Evolutionary conservation across 2,888 invertebrate genomes (phyloP).

Genomic region (Unio pictorum): DNA sequence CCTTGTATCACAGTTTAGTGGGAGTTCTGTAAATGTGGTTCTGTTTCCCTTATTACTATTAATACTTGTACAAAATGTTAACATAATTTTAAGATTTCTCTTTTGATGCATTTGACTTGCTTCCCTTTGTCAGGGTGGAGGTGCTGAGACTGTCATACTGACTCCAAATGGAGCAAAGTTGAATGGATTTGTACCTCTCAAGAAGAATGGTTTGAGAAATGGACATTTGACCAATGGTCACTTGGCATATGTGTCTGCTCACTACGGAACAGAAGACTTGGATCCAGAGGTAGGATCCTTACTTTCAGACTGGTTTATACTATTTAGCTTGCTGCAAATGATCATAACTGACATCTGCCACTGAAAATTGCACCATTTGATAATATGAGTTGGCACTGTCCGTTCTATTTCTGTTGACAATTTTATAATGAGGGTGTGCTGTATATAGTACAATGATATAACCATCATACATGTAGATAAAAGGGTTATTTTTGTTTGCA

Average conservation of each 20-base stretch:
- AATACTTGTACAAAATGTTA: no score
- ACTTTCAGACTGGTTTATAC: background rate
- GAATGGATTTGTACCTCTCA: constrained; percentile 52
- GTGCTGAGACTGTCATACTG: constrained; percentile 55
- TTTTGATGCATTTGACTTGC: background rate
- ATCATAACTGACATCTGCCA: background rate
- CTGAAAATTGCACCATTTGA: background rate
- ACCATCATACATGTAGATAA: no score
- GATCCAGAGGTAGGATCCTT: constrained; percentile 27
- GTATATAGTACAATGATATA: no score
- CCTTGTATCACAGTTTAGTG: no score
- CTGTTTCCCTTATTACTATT: no score
- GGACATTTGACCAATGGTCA: constrained; percentile 54
- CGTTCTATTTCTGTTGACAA: no score
- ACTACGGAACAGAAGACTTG: constrained; percentile 18
- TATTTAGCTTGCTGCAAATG: background rate
- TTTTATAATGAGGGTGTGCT: no score
- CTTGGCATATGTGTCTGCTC: constrained; percentile 22
- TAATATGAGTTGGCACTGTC: no score
- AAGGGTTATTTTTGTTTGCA: no score
- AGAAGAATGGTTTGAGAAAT: constrained; percentile 47
- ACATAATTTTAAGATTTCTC: no score
- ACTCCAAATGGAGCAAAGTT: constrained; percentile 56
- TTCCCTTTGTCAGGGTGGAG: constrained; percentile 48
- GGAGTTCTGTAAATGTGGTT: no score